Base-by-base conservation (phyloP, 2,797 vertebrate species). In the Varecia variegata region DNA sequence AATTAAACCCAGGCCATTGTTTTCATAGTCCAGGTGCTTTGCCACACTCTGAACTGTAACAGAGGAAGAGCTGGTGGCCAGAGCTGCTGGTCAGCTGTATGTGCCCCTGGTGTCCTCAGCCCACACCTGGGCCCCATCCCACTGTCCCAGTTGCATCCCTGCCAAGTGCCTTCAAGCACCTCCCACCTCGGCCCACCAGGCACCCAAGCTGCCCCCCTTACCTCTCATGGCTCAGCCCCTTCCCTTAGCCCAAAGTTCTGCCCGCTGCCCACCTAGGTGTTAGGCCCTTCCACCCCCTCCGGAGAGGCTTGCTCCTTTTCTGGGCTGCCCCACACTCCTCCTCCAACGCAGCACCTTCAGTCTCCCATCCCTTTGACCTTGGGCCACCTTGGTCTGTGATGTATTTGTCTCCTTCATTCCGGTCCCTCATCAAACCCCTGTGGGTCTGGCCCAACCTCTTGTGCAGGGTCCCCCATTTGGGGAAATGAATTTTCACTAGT, bases 181-280 rank as follows among this genome's bases (percentile, higher is more conserved):
- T 45, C 82, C 56, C 30, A 1, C 11, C 2, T 9, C 2, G 4
- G 38, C 40, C 35, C 12, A 1, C 7, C 21, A 10, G 14, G 3
- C 23, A 1, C 56, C 43, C 1, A 23, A 25, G 5, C 43, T 11
- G 35, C 23, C 35, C 17, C 2, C 30, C n/a, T 9, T n/a, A 6
- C 32, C 32, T 60, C 38, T 10, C 52, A 40, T 4, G 71, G 47
- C 68, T 82, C 56, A 27, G 47, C 23, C 3, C 54, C 21, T 30
- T 30, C 7, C 73, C 21, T 8, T 9, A 18, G 20, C 3, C 7
- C 65, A 30, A 23, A 83, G 54, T 56, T 43, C 27, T 18, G 9
- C 56, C 54, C 13, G 4, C 25, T 30, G 32, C 30, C 12, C 27
- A 0, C 1, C 50, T 30, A 1, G 27, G 40, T 0, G 3, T 60